Conservation (phyloP, 1,140 invertebrate genomes). For the Bombus picipes region DNA sequence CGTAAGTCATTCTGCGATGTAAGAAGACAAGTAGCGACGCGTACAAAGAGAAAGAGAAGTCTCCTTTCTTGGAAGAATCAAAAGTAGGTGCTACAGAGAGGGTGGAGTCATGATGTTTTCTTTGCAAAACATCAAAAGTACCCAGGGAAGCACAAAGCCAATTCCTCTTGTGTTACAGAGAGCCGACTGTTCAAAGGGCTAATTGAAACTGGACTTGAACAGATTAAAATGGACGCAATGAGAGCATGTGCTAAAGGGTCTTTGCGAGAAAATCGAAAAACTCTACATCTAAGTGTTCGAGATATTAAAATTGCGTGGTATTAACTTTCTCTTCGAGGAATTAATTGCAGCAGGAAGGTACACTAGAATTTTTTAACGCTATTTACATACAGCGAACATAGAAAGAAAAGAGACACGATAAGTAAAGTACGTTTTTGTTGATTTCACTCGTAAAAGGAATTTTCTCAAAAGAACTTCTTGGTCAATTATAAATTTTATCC, state of each 20-base stretch:
- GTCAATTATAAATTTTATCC: too few relatives aligned
- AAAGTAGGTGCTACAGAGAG: conserved; percentile 26
- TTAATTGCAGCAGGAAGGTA: too few relatives aligned
- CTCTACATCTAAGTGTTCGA: background rate
- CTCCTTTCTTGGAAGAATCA: conserved; percentile 1
- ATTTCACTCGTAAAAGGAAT: too few relatives aligned
- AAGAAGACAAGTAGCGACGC: background rate
- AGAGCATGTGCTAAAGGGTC: background rate
- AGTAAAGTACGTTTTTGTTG: too few relatives aligned
- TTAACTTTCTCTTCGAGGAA: background rate
- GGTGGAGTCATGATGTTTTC: background rate
- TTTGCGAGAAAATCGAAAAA: background rate
- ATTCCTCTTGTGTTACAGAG: conserved; percentile 19
- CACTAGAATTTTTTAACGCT: too few relatives aligned
- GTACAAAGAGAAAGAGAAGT: background rate
- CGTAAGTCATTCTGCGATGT: background rate
- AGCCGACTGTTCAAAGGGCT: conserved; percentile 9
- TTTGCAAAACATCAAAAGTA: conserved; percentile 29
- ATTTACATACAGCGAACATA: too few relatives aligned
- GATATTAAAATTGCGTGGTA: conserved; percentile 1
- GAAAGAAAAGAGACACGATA: too few relatives aligned
- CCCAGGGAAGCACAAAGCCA: conserved; percentile 11
- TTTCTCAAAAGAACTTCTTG: too few relatives aligned
- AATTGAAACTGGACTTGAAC: conserved; percentile 38
- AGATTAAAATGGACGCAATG: conserved; percentile 22